Evolutionary conservation across 2,113 vertebrate genomes (phyloP).

Genomic region (Chunga burmeisteri): DNA sequence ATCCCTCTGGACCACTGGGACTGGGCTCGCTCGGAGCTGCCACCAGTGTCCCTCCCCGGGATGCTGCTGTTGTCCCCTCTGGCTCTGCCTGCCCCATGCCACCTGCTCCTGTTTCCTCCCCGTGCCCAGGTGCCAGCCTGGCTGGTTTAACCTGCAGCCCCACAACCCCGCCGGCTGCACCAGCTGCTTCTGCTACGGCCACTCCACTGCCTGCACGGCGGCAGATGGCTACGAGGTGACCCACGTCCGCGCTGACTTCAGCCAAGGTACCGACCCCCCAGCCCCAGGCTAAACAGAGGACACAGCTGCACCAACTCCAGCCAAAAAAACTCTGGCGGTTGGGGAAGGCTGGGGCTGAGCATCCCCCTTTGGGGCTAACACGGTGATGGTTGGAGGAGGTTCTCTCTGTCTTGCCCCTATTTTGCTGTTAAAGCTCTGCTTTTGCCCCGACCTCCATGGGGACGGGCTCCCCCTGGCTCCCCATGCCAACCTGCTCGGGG

Average conservation of each 20-base stretch:
- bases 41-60: too few species aligned
- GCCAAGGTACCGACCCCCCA: conserved; percentile 69
- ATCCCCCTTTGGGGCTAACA: background rate
- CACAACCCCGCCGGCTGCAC: conserved; percentile 81
- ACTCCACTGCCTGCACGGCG: conserved; percentile 80
- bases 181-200: conserved; percentile 90
- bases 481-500: background rate
- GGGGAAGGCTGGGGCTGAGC: background rate
- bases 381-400: background rate
- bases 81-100: background rate
- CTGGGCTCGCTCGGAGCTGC: background rate
- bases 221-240: conserved; percentile 70
- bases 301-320: background rate
- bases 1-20: background rate
- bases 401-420: background rate
- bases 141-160: conserved; percentile 85
- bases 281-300: fast-evolving
- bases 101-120: background rate
- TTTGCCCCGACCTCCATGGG: background rate
- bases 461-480: background rate
- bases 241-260: conserved; percentile 79
- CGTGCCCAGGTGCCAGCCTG: conserved; percentile 83
- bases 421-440: background rate
- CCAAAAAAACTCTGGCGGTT: background rate
- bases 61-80: background rate